These are phyloP conservation scores for Hormaphis cornu DNA, from an alignment of 1,140 invertebrate genomes.

Conservation along the genomic window DNA sequence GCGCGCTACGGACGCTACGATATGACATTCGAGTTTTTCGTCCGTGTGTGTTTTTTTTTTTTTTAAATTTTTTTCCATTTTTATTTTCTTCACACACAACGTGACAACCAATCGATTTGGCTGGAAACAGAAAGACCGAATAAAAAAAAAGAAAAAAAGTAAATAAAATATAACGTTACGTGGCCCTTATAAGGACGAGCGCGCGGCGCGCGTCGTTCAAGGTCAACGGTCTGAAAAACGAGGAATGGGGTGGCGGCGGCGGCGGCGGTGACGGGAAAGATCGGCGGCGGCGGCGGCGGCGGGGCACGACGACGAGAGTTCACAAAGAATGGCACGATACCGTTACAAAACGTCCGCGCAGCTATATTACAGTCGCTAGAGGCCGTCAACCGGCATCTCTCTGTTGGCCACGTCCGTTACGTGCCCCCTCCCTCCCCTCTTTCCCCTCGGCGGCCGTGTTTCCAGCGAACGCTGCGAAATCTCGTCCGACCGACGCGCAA, in stretches of 20 bases:
- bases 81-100: too few relatives aligned
- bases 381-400: slow-evolving; percentile 32
- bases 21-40: too few relatives aligned
- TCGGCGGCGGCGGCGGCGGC: background rate
- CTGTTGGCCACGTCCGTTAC: slow-evolving; percentile 30
- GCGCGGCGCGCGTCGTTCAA: slow-evolving; percentile 11
- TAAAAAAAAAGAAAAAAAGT: too few relatives aligned
- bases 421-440: background rate
- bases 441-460: background rate
- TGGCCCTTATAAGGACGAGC: slow-evolving; percentile 24
- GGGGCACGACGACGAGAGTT: slow-evolving; percentile 22
- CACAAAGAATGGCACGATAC: slow-evolving; percentile 32
- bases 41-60: too few relatives aligned
- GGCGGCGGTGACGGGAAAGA: background rate
- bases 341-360: slow-evolving; percentile 30
- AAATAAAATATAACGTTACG: slow-evolving; percentile 31
- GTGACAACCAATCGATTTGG: background rate
- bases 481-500: background rate
- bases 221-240: slow-evolving; percentile 31
- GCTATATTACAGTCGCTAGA: too few relatives aligned
- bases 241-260: slow-evolving; percentile 15
- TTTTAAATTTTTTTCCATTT: too few relatives aligned
- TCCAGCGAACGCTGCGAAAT: too few relatives aligned
- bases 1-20: too few relatives aligned
- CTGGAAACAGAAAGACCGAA: background rate